phyloP scores from a whole-genome alignment of 2,113 vertebrate genomes.

The Aspidoscelis tigris region DNA sequence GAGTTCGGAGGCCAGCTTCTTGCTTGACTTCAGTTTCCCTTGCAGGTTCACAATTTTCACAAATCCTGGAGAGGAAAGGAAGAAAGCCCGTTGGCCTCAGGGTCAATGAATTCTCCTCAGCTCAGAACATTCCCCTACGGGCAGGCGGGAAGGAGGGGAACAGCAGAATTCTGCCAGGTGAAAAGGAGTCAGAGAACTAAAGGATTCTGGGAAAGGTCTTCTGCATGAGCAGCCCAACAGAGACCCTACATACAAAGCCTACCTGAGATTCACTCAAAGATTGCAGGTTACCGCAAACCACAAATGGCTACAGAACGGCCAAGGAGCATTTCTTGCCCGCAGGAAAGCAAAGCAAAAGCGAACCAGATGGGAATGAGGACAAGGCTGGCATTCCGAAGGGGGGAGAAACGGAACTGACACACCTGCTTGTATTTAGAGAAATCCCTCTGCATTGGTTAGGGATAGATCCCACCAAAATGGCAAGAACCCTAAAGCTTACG shows the following conservation, averaged over 20 bases:
- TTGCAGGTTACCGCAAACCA: background rate
- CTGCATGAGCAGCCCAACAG: background rate
- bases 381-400: no score
- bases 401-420: no score
- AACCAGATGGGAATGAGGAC: no score
- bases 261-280: background rate
- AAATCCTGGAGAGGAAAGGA: constrained; percentile 82
- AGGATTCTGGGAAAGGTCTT: background rate
- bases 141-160: background rate
- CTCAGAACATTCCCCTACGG: background rate
- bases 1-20: constrained; percentile 96
- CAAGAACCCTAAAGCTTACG: no score
- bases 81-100: constrained; percentile 32
- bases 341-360: no score
- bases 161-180: background rate
- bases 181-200: no score
- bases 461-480: no score
- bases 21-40: constrained; percentile 95
- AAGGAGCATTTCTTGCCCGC: no score
- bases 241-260: background rate
- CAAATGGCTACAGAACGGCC: no score
- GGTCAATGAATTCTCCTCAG: constrained; percentile 27
- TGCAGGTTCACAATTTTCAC: constrained; percentile 98
- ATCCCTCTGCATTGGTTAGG: no score
- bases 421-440: no score